phyloP scores from a whole-genome alignment of 2,888 invertebrate genomes.

The Seira musarum region DNA sequence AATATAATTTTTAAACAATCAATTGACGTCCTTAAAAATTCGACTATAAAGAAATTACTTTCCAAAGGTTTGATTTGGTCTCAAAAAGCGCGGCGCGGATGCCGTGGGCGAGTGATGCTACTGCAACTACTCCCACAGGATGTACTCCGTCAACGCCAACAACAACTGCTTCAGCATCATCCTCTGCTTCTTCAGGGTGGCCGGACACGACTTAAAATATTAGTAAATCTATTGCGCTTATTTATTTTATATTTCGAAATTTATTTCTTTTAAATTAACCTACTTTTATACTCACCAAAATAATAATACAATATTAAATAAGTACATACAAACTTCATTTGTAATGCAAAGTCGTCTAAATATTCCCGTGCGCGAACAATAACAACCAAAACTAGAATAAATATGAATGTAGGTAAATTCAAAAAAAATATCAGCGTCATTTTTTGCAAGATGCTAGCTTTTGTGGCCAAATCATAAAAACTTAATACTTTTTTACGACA shows the following conservation, averaged over 20 bases:
- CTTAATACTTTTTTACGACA: too few relatives aligned
- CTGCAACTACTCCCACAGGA: constrained; percentile 29
- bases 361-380: background rate
- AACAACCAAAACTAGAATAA: too few relatives aligned
- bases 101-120: constrained; percentile 44
- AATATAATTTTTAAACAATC: too few relatives aligned
- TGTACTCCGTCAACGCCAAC: constrained; percentile 49
- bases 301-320: background rate
- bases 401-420: too few relatives aligned
- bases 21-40: too few relatives aligned
- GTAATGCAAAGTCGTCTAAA: background rate
- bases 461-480: too few relatives aligned
- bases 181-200: constrained; percentile 57
- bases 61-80: constrained; percentile 57
- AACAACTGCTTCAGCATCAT: constrained; percentile 52
- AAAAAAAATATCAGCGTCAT: too few relatives aligned
- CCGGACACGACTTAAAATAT: constrained; percentile 41
- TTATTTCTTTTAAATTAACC: background rate
- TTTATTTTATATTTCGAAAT: background rate
- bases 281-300: background rate
- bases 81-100: constrained; percentile 41
- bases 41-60: too few relatives aligned
- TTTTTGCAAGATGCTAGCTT: too few relatives aligned
- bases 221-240: background rate
- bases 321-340: background rate